phyloP scores from a whole-genome alignment of 2,888 invertebrate genomes.

The Patella depressa region DNA sequence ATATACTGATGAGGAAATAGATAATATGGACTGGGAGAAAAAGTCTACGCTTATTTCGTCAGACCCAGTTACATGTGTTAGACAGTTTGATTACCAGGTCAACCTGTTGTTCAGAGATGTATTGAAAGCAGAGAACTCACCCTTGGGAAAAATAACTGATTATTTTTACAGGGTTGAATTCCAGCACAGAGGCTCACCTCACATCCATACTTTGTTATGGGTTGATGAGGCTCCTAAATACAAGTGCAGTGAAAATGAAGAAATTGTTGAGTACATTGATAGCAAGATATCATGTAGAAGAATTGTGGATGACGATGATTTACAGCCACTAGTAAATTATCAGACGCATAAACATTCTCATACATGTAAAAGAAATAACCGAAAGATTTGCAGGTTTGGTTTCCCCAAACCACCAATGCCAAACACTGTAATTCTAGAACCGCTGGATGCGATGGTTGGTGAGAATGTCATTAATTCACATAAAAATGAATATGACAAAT shows the following conservation, averaged over 20 bases:
- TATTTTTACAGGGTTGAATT: constrained; percentile 46
- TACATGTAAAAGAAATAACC: too few species aligned
- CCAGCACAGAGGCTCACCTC: constrained; percentile 51
- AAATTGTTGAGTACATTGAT: constrained; percentile 34
- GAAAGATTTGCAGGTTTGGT: constrained; percentile 12
- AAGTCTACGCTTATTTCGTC: constrained; percentile 39
- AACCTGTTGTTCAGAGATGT: constrained; percentile 31
- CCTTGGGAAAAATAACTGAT: constrained; percentile 39
- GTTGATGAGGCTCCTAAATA: constrained; percentile 37
- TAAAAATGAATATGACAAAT: background rate
- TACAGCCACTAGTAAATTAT: too few species aligned
- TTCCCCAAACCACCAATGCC: constrained; percentile 11
- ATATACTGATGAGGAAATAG: constrained; percentile 25
- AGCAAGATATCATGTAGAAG: constrained; percentile 27
- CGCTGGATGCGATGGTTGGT: background rate
- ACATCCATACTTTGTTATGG: constrained; percentile 46
- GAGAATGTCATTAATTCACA: too few species aligned
- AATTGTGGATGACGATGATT: constrained; percentile 23
- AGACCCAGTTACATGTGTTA: constrained; percentile 47
- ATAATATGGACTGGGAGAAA: constrained; percentile 34
- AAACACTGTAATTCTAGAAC: constrained; percentile 8
- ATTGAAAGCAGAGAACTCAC: constrained; percentile 26
- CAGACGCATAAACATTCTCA: too few species aligned
- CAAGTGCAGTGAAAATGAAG: constrained; percentile 28
- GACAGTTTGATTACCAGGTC: constrained; percentile 47